Conservation (phyloP, 2,113 vertebrate genomes). For the Motacilla tschutschensis region DNA sequence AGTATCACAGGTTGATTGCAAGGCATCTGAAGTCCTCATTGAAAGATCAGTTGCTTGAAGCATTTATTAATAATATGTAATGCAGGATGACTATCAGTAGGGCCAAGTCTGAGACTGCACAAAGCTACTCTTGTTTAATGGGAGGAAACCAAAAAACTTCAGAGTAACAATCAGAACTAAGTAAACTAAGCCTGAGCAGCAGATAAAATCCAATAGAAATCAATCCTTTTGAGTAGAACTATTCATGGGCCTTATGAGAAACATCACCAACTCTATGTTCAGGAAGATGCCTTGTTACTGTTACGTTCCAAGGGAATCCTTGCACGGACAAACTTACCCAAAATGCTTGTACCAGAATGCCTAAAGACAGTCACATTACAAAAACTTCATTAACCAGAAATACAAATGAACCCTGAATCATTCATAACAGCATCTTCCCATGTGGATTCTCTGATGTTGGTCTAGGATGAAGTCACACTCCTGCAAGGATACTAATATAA, state of each 20-base stretch:
- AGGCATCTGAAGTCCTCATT: neutral
- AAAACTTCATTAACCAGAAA: neutral
- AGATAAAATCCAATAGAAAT: neutral
- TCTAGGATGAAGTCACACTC: neutral
- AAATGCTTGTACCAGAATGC: neutral
- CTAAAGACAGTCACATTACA: neutral
- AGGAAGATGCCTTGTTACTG: neutral
- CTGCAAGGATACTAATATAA: neutral
- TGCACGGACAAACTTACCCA: neutral
- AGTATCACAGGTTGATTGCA: neutral
- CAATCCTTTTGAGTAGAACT: neutral
- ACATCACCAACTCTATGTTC: neutral
- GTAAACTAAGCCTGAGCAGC: neutral
- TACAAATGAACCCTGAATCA: neutral
- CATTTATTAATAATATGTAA: neutral
- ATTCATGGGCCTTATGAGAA: neutral
- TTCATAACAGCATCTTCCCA: rapidly evolving
- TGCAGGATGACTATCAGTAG: neutral
- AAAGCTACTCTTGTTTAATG: neutral
- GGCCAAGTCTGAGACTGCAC: neutral
- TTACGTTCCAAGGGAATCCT: neutral
- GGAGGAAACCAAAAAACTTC: neutral
- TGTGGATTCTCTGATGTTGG: neutral
- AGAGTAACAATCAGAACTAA: neutral
- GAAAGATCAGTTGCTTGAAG: neutral